Evolutionary conservation across 2,113 vertebrate species (phyloP), one percentile per base, ranked within the genome.

Genomic region (Albula glossodonta): DNA sequence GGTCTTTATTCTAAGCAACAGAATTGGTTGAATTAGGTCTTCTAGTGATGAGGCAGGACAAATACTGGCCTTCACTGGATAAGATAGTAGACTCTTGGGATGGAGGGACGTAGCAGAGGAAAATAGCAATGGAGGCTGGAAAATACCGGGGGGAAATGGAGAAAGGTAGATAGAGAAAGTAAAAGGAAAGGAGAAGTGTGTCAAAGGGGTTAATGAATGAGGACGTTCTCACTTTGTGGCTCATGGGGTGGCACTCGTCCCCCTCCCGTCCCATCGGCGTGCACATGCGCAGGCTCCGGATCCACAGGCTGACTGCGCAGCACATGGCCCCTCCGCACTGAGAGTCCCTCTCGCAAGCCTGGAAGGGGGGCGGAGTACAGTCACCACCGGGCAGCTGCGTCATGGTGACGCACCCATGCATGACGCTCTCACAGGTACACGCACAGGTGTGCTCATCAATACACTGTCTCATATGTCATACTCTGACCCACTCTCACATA

Each of bases 301-400:
- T 97, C 98, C 98, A 99, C 92, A 99, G 94, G 88, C 97, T 99
- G 6, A 99, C 93, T 0, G 98, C 98, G 1, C 98, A 99, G 90
- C 98, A 99, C 97, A 96, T 97, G 86, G 94, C 93, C n/a, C 90
- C 94, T 6, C 96, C 97, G 5, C 98, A 99, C 92, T 99, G 97
- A 52, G 94, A 90, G 92, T 99, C 98, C 84, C 90, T 96, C 53
- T 98, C 95, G 0, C 98, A 99, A 86, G 97, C 91, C 95, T 96
- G 0, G 10, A 84, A 11, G 79, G 74, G 9, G 17, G 51, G 56
- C 66, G 49, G 50, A 70, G 15, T 31, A 49, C 2, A n/a, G 22
- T 51, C 50, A 81, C 78, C 52, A 5, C n/a, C 10, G 51, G 63
- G 22, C 10, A 52, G 8, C 31, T 17, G 48, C 41, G 31, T 31